Evolutionary conservation across 1,140 invertebrate genomes (phyloP).

Genomic region (Drosophila auraria): DNA sequence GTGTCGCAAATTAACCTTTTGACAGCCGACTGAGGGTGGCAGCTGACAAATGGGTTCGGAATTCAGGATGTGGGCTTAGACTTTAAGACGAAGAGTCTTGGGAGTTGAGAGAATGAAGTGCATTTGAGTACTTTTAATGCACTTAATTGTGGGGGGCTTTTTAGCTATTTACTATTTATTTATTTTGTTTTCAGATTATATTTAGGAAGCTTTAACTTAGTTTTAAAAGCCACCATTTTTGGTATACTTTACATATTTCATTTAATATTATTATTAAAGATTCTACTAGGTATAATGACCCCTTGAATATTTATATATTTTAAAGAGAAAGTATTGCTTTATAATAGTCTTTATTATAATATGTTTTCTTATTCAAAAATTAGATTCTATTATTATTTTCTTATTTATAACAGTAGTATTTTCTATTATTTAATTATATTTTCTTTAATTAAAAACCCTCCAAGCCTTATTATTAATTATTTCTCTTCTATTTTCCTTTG

Average conservation of each 20-base stretch:
- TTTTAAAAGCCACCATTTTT: too few species aligned
- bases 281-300: too few species aligned
- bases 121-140: not conserved
- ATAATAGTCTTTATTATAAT: too few species aligned
- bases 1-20: constrained; percentile 84
- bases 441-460: not conserved
- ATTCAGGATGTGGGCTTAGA: not conserved
- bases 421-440: too few species aligned
- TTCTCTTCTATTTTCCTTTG: constrained; percentile 2
- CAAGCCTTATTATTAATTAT: not conserved
- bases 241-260: too few species aligned
- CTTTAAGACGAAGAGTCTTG: constrained; percentile 4
- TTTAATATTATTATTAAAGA: too few species aligned
- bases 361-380: not conserved
- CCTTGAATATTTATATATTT: too few species aligned
- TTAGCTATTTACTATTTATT: not conserved
- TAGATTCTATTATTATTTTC: too few species aligned
- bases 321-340: too few species aligned
- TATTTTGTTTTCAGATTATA: too few species aligned
- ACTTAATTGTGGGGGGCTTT: not conserved
- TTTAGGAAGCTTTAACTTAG: too few species aligned
- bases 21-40: constrained; percentile 60
- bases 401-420: too few species aligned
- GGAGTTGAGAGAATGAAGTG: not conserved
- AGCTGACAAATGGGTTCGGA: constrained; percentile 49